A percentile compares a stretch with the other conserved stretches of the same genome.
phyloP scores from a whole-genome alignment of 1,140 invertebrate species.

The Hydropsyche tenuis region DNA sequence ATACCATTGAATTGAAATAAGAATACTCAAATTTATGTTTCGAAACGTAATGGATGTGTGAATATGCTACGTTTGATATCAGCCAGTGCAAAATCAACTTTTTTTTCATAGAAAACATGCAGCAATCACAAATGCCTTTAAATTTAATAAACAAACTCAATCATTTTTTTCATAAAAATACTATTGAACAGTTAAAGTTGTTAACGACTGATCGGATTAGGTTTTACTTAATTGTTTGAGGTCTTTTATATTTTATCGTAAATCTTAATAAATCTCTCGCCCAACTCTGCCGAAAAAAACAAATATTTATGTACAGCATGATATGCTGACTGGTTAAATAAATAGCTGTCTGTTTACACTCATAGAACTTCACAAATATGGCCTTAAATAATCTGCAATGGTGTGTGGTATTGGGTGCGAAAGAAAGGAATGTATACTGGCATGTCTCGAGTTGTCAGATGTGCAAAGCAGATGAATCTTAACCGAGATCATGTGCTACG shows the following conservation, averaged over 20 bases:
- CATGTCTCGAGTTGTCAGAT: constrained; percentile 27
- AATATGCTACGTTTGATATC: constrained; percentile 4
- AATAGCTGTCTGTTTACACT: constrained; percentile 42
- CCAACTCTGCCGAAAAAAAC: constrained; percentile 44
- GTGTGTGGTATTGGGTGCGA: constrained; percentile 30
- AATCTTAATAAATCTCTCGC: not conserved
- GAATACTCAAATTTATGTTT: not conserved
- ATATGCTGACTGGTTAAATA: constrained; percentile 28
- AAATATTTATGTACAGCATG: constrained; percentile 40
- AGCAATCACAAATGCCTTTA: constrained; percentile 49
- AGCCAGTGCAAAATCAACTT: constrained; percentile 15
- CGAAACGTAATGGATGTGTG: not conserved
- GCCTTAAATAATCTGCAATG: constrained; percentile 48
- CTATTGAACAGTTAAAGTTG: not conserved
- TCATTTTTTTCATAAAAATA: not conserved
- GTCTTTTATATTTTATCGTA: constrained; percentile 49
- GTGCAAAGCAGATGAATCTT: constrained; percentile 33
- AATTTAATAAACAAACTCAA: constrained; percentile 46
- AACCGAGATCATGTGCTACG: constrained; percentile 43
- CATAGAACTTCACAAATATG: constrained; percentile 49
- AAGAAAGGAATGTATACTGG: constrained; percentile 9
- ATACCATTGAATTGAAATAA: not conserved
- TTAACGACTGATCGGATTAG: constrained; percentile 48
- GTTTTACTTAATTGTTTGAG: constrained; percentile 35
- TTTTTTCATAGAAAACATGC: not conserved